A percentile compares a stretch with the other conserved stretches of the same genome.
Conservation (phyloP, 2,888 invertebrate genomes). For the Coecobrya sp. region DNA sequence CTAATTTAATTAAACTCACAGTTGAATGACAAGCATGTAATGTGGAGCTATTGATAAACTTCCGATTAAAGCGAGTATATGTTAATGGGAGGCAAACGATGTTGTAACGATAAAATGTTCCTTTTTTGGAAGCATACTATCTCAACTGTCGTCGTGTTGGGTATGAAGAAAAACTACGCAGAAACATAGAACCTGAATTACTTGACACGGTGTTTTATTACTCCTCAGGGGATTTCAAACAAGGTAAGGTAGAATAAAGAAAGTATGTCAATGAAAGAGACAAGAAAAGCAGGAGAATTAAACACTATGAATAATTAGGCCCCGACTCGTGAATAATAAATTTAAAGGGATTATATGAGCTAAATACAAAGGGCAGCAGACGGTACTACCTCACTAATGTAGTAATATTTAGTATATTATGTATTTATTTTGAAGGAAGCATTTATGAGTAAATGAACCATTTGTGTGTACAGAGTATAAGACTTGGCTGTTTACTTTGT, state of each 20-base stretch:
- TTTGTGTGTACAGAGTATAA: no score
- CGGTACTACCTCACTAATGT: no score
- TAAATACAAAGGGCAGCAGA: no score
- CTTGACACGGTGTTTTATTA: slow-evolving; percentile 19
- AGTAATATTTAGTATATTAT: no score
- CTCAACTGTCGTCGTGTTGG: not conserved
- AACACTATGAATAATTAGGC: not conserved
- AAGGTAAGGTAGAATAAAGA: not conserved
- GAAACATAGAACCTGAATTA: not conserved
- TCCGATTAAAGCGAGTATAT: no score
- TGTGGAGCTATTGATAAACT: no score
- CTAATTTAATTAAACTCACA: no score
- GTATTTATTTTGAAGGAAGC: no score
- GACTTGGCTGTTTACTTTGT: no score
- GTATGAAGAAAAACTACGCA: not conserved
- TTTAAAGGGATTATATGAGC: not conserved
- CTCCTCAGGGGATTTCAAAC: not conserved
- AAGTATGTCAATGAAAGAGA: not conserved
- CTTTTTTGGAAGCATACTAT: not conserved
- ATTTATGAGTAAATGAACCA: no score
- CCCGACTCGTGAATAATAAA: not conserved
- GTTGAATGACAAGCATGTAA: no score
- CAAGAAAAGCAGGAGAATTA: not conserved
- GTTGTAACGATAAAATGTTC: not conserved
- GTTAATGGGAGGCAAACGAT: no score